Percentiles rank a stretch among this genome's conserved stretches.
These are phyloP conservation scores for Paradoxurus hermaphroditus DNA, from an alignment of 2,113 vertebrate species.

Conservation along the genomic window DNA sequence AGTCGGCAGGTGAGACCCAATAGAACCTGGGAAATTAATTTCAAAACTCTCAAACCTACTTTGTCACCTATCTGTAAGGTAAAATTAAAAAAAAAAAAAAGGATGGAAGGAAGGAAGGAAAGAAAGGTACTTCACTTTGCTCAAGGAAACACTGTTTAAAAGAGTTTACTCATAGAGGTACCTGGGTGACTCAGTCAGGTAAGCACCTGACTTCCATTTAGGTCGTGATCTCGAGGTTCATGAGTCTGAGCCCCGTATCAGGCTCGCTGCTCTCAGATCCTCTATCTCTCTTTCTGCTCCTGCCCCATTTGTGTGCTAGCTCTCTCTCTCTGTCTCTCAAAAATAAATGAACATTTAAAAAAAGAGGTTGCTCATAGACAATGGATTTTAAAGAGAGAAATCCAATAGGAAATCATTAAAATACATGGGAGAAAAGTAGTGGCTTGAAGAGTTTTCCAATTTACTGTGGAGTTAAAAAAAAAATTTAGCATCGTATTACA, in stretches of 20 bases:
- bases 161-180: neutral
- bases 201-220: neutral
- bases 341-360: neutral
- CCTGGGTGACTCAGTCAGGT: neutral
- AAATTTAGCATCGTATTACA: neutral
- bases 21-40: neutral
- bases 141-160: neutral
- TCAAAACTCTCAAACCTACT: neutral
- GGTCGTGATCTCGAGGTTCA: neutral
- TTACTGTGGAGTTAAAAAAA: neutral
- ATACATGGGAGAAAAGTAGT: neutral
- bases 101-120: too few species aligned
- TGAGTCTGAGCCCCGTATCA: neutral
- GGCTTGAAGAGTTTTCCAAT: neutral
- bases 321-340: neutral
- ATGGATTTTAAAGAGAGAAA: slow-evolving; percentile 26
- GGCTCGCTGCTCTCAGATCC: too few species aligned
- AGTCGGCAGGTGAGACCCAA: neutral
- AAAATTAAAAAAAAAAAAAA: neutral
- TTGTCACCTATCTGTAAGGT: neutral
- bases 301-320: neutral
- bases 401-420: neutral
- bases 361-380: neutral
- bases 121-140: neutral
- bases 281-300: neutral